Base-by-base conservation (phyloP, 2,797 vertebrate genomes). In the Scleropages formosus region DNA sequence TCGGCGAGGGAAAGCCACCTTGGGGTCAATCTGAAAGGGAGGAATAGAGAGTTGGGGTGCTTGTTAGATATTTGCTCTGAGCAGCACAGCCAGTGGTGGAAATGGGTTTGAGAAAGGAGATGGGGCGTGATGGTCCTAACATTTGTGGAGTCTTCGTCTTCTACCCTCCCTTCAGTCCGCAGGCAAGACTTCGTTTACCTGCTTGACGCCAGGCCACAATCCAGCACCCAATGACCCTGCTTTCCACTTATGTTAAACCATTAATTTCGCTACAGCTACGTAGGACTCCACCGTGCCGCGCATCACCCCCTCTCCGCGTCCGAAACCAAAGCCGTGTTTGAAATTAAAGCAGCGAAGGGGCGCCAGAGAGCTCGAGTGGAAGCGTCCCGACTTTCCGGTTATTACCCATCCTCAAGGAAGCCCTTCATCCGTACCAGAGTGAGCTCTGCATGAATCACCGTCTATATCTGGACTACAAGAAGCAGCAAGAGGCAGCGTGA, bases 1-100 rank as follows among this genome's bases (percentile, higher is more conserved):
- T 93, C 97, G 87, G 77, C 97, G 95, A 76, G 97, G 97, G 85
- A 99, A 99, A 0, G 97, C 97, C 82, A 99, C 97, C 91, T 99
- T 99, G 27, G 97, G 97, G 79, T 99, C 97, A 78, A 99, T 99
- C 97, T 99, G 89, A 86, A 83, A 89, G 85, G 87, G 81, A 88
- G 69, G 80, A 31, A 88, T 78, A 75, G 65, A 78, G 70, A 83
- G 78, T 78, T 20, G n/a, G 56, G 47, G 18, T 8, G 79, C 77
- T 91, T 75, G 77, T 18, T 78, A 26, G 13, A 68, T n/a, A 11
- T 56, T 78, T 56, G 20, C 26, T 7, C 20, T 10, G 63, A 27
- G 39, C 10, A 26, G 56, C 20, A 15, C 39, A n/a, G n/a, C 18
- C 60, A 66, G 51, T 59, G 61, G 20, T 18, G 8, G 47, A 26